Base-by-base conservation (phyloP, 2,888 invertebrate species). In the Ophion costatus region DNA sequence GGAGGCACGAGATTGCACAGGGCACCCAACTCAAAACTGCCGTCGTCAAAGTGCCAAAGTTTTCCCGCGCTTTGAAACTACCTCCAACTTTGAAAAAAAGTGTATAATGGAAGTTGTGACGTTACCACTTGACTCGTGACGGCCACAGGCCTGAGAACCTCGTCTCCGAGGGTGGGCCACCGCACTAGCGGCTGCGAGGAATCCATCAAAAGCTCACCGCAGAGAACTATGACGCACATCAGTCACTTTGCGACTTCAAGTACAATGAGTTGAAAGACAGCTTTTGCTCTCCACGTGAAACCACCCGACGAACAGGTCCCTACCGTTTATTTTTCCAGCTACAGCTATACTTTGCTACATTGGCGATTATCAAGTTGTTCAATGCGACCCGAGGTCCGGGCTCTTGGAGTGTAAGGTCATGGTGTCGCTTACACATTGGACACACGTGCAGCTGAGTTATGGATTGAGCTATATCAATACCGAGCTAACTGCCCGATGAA, bases 401-500 rank as follows among this genome's bases (percentile, higher is more conserved):
- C 69, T 78, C 63, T 6, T 64, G 38, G 63, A 63, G 29, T 63
- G 64, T 74, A 70, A 83, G 78, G 78, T 83, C 69, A 69, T 3
- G 38, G 29, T 38, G 57, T 38, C 73, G 59, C 59, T 66, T 66
- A 69, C 71, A 61, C 38, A 42, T 61, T 38, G 57, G 57, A 69
- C 57, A 71, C 59, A 66, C 66, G 38, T 74, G 67, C 42, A 74
- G 38, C 38, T 63, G 80, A 84, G 80, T 83, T 83, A 83, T 77
- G 51, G 56, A 73, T 56, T 51, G 77, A 80, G 51, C 66, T 80
- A 76, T 71, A 57, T 64, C 69, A 70, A 76, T 74, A 79, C 77
- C 70, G 70, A 75, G 75, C 74, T 80, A 83, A 83, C 83, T 66
- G 74, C 71, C 71, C 75, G 81, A 84, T 84, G 82, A 86, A 86